Evolutionary conservation across 2,797 vertebrate genomes (phyloP), one percentile per base, ranked within the genome.

Genomic region (Enteromius radiatus): DNA sequence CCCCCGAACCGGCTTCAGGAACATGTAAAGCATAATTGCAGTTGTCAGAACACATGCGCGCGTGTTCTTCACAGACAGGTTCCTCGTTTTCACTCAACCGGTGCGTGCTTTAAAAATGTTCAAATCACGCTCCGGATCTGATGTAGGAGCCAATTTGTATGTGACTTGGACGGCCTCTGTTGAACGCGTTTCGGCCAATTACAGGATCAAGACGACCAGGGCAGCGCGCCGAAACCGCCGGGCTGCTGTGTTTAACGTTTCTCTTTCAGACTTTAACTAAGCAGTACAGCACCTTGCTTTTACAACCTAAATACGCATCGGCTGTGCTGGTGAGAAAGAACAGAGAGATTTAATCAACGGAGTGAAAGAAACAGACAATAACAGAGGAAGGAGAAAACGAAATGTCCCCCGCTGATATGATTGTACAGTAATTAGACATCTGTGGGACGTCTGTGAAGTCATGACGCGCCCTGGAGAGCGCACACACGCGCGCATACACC

Each of bases 341-440:
- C 76, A 82, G 81, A 85, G 45, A 68, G 81, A 80, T 76, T 63
- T 69, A 77, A 77, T 73, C 78, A 69, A 82, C 19, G 11, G 26
- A 78, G 54, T 26, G 19, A 43, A 56, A 54, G 67, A 73, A 61
- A 47, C 38, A 36, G 74, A 49, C 56, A 47, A 74, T 54, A 31
- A 78, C 38, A 67, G 54, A 77, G 81, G 31, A 56, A 75, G 52
- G 65, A 65, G 87, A 91, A 91, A 90, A 93, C 26, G n/a, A 69
- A 84, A 84, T 85, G 79, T 68, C 84, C 88, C 90, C 84, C 83
- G 83, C 89, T 92, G 83, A 79, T 88, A 81, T 90, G 90, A 91
- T 93, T 93, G 85, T 92, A 85, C 87, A 92, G 88, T 95, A 96
- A 96, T 96, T 96, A 96, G 92, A 91, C 92, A 89, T 91, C 94